These are phyloP conservation scores for Spea multiplicata DNA, from an alignment of 2,113 vertebrate species.

Conservation along the genomic window DNA sequence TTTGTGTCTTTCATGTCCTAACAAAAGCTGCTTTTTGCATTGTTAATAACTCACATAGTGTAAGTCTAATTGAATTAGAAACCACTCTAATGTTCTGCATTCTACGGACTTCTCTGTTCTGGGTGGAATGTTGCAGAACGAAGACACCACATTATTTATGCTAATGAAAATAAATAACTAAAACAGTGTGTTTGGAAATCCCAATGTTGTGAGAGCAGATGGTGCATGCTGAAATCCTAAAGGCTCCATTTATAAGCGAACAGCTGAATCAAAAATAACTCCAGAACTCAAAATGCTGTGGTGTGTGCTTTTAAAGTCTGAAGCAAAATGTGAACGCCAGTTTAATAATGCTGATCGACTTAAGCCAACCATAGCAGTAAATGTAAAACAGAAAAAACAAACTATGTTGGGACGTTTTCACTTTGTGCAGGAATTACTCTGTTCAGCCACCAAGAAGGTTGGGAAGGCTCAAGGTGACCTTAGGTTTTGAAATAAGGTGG, in stretches of 20 bases:
- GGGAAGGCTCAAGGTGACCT: too few species aligned
- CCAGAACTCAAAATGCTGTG: slow-evolving; percentile 43
- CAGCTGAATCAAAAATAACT: slow-evolving; percentile 19
- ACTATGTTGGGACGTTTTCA: too few species aligned
- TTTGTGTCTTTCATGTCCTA: slow-evolving; percentile 3
- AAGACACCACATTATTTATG: slow-evolving; percentile 66
- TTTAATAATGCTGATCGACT: neutral
- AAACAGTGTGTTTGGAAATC: slow-evolving; percentile 55
- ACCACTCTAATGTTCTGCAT: slow-evolving; percentile 59
- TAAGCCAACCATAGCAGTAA: neutral
- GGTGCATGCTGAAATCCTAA: slow-evolving; percentile 57
- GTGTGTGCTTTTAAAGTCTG: slow-evolving; percentile 14
- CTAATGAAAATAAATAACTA: slow-evolving; percentile 64
- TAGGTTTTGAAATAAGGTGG: too few species aligned
- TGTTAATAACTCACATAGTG: slow-evolving; percentile 46
- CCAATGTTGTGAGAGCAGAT: slow-evolving; percentile 60
- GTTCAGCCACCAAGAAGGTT: too few species aligned
- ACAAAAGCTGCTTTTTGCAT: slow-evolving; percentile 15
- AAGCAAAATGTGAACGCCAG: neutral
- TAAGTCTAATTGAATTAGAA: slow-evolving; percentile 62
- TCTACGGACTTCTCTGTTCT: slow-evolving; percentile 64
- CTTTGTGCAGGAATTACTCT: too few species aligned
- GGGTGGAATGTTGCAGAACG: slow-evolving; percentile 63
- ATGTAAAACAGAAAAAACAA: too few species aligned
- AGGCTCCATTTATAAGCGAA: slow-evolving; percentile 51